Conservation (phyloP, 1,140 invertebrate species). For the Ericerus pela region DNA sequence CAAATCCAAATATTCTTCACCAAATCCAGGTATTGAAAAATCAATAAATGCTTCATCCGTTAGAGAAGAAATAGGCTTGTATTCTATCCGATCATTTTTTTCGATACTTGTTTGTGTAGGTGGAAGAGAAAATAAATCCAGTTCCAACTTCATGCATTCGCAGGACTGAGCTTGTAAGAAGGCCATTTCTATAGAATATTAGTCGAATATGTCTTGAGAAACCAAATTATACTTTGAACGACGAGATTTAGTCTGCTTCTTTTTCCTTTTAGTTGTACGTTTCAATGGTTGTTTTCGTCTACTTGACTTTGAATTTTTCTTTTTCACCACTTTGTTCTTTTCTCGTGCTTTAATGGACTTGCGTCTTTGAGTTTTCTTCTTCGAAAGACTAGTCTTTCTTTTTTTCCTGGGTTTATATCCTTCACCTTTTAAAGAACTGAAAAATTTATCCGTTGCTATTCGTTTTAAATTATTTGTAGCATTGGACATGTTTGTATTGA, state of each 20-base stretch:
- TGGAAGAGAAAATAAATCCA: constrained; percentile 33
- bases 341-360: constrained; percentile 4
- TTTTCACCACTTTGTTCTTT: constrained; percentile 15
- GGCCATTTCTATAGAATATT: constrained; percentile 21
- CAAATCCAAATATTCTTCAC: constrained; percentile 30
- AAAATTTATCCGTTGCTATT: constrained; percentile 24
- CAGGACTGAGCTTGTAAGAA: constrained; percentile 22
- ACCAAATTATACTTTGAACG: not conserved
- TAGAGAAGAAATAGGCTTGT: constrained; percentile 31
- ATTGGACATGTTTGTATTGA: constrained; percentile 22
- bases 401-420: constrained; percentile 14
- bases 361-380: not conserved
- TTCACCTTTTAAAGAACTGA: constrained; percentile 19
- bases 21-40: constrained; percentile 29
- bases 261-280: constrained; percentile 7
- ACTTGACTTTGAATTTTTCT: not conserved
- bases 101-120: constrained; percentile 32
- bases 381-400: not conserved
- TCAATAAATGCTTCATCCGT: constrained; percentile 29
- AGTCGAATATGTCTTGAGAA: not conserved
- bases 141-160: constrained; percentile 29
- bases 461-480: constrained; percentile 25
- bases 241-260: not conserved
- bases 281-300: constrained; percentile 10
- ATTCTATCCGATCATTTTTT: constrained; percentile 27